Evolutionary conservation across 2,797 vertebrate species (phyloP), one percentile per base, ranked within the genome.

Genomic region (Bradypus variegatus): DNA sequence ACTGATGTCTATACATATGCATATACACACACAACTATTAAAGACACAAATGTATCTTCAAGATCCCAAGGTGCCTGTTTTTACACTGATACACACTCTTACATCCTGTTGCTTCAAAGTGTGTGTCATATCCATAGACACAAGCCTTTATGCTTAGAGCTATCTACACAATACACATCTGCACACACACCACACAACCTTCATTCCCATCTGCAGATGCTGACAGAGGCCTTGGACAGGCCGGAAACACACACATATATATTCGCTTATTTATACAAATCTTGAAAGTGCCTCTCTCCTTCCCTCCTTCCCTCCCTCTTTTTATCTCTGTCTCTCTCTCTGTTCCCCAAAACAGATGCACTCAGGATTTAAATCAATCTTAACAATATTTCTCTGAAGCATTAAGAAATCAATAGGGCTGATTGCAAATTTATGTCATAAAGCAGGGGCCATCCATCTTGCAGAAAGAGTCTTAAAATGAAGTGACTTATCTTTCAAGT

Each of bases 381-480:
- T 96, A 97, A 97, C 96, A 94, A 95, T 96, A 97, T 97, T 97
- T 96, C 97, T 97, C 96, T 96, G 95, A 96, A 96, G 97, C 95
- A 95, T 96, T 97, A 97, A 96, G 96, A 96, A 96, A 97, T 98
- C 97, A 95, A 97, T 97, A 96, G 94, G 94, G 90, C 93, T 96
- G 97, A 97, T 96, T 97, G 97, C 96, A 97, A 97, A 97, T 97
- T 97, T 97, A 97, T 97, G 96, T 96, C 97, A 95, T 96, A 96
- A 95, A 96, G 97, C 96, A 94, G 77, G 86, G 88, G 89, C 0
- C 38, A 96, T 97, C 96, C 94, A 90, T 97, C 96, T 97, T 50
- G 0, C 45, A 76, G 96, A 95, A 96, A 96, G 83, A 94, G 94
- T 96, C 97, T 91, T 96, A 95, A 96, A 96, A 91, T 15, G 12